Percentiles rank a stretch among this genome's conserved stretches.
Evolutionary conservation across 2,888 invertebrate genomes (phyloP).

Genomic region (Agonopterix alstromeriana): DNA sequence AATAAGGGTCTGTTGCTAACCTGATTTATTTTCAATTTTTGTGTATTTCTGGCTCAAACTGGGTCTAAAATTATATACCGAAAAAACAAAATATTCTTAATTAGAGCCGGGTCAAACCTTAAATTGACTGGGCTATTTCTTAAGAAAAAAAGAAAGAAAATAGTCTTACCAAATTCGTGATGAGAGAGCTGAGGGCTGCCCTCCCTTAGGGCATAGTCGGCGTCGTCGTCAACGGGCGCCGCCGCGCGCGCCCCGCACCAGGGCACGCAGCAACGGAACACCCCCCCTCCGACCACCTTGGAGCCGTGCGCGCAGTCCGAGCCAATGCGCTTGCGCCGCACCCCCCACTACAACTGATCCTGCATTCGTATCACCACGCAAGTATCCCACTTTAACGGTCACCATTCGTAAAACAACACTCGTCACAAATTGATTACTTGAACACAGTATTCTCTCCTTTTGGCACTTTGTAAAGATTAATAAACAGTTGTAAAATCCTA

Average conservation of each 20-base stretch:
- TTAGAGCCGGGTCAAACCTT: too few species aligned
- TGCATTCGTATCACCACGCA: conserved; percentile 18
- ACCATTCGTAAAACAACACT: conserved; percentile 1
- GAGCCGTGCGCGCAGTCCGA: conserved; percentile 56
- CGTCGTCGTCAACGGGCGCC: conserved; percentile 79
- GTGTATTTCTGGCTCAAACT: too few species aligned
- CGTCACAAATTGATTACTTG: conserved; percentile 1
- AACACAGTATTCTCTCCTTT: conserved; percentile 14
- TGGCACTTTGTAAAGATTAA: conserved; percentile 34
- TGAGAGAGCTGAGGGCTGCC: conserved; percentile 57
- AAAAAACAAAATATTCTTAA: too few species aligned
- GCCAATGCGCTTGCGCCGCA: conserved; percentile 68
- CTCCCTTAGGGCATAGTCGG: conserved; percentile 64
- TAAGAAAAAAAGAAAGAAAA: background rate
- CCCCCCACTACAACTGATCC: conserved; percentile 31
- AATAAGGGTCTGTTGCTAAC: too few species aligned
- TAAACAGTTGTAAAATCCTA: conserved; percentile 23
- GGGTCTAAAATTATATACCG: too few species aligned
- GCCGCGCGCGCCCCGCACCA: conserved; percentile 86
- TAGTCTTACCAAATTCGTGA: conserved; percentile 22
- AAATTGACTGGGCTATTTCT: too few species aligned
- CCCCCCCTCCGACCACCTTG: conserved; percentile 85
- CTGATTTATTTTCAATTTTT: too few species aligned
- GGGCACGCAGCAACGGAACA: conserved; percentile 90
- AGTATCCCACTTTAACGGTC: conserved; percentile 13